These are phyloP conservation scores for Leucoma salicis DNA, from an alignment of 2,888 invertebrate species.

Conservation along the genomic window DNA sequence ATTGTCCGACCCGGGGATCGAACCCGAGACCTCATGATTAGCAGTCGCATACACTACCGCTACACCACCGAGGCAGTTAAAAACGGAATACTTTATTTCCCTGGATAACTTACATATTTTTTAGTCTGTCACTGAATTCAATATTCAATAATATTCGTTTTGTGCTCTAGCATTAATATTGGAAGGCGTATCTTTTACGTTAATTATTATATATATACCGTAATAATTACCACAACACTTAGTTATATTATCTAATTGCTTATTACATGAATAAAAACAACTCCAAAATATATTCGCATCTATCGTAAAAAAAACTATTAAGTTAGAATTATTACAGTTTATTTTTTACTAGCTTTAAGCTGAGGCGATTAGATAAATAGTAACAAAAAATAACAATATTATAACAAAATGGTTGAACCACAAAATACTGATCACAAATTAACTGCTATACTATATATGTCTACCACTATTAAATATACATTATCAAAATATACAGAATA, in stretches of 20 bases:
- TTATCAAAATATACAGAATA: slow-evolving; percentile 7
- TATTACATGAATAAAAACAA: not conserved
- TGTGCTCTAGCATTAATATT: slow-evolving; percentile 28
- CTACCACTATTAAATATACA: not conserved
- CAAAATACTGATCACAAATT: not conserved
- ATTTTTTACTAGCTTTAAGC: not conserved
- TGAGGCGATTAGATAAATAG: not conserved
- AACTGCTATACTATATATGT: not conserved
- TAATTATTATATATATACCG: slow-evolving; percentile 20
- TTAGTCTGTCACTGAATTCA: slow-evolving; percentile 9
- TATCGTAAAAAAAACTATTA: not conserved
- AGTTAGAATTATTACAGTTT: not conserved
- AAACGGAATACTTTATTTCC: too few species aligned
- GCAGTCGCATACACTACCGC: too few species aligned
- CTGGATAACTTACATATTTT: too few species aligned
- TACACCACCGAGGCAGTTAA: too few species aligned
- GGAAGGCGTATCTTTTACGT: slow-evolving; percentile 27
- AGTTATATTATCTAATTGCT: slow-evolving; percentile 3
- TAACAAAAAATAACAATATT: slow-evolving; percentile 4
- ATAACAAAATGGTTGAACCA: slow-evolving; percentile 1
- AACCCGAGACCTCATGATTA: too few species aligned
- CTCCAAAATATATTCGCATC: not conserved
- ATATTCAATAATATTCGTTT: slow-evolving; percentile 6
- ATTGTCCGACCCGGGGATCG: too few species aligned
- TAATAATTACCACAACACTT: slow-evolving; percentile 36